A percentile compares a stretch with the other conserved stretches of the same genome.
phyloP scores from a whole-genome alignment of 2,888 invertebrate species.

The Stratiomys singularior region DNA sequence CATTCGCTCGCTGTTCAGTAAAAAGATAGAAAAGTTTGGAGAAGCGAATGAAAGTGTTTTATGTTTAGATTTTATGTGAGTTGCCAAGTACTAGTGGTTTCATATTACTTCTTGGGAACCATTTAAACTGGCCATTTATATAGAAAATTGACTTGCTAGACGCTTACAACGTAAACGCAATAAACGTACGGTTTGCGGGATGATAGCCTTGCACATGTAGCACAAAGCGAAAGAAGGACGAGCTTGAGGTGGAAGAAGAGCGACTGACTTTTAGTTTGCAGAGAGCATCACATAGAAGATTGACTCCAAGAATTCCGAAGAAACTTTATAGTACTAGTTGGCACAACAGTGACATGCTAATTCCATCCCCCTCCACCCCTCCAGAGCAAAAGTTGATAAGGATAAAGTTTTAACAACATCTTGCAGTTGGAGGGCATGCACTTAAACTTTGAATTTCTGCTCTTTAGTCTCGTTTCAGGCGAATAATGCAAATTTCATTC shows the following conservation, averaged over 20 bases:
- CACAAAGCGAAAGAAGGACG: neutral
- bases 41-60: conserved; percentile 42
- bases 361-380: conserved; percentile 16
- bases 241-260: too few relatives aligned
- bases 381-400: conserved; percentile 10
- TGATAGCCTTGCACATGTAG: neutral
- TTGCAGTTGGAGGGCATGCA: conserved; percentile 30
- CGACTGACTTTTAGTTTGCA: too few relatives aligned
- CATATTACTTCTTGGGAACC: conserved; percentile 41
- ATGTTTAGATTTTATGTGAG: conserved; percentile 37
- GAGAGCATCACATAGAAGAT: neutral
- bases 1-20: neutral
- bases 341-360: conserved; percentile 36
- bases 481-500: conserved; percentile 35
- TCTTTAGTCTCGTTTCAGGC: neutral
- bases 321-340: neutral
- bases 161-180: conserved; percentile 31
- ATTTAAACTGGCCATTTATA: conserved; percentile 44
- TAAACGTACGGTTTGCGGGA: conserved; percentile 27
- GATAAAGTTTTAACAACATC: conserved; percentile 44
- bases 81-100: conserved; percentile 44
- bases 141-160: conserved; percentile 41
- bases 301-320: conserved; percentile 6
- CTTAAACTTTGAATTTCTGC: conserved; percentile 22
- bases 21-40: conserved; percentile 33